Evolutionary conservation across 2,797 vertebrate species (phyloP), one percentile per base, ranked within the genome.

Genomic region (Acomys russatus): DNA sequence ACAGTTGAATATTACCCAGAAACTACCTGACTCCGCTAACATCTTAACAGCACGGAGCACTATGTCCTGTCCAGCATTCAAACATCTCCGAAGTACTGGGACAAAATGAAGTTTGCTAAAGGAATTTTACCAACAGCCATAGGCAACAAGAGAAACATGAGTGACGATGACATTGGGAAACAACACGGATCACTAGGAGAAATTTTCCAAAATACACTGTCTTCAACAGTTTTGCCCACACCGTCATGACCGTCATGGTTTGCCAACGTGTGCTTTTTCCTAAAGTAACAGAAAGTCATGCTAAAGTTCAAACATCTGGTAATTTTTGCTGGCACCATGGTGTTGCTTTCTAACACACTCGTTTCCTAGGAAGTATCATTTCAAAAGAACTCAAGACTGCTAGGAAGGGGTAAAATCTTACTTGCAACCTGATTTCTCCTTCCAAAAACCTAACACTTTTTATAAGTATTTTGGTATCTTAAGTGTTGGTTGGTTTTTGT

Each of bases 1-100:
- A 94, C 97, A 98, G 92, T 33, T 86, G 94, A 90, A 5, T 94
- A 96, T 96, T 91, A 95, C 95, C 97, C 70, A 83, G 95, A 97
- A 98, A 96, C 94, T 89, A 95, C 92, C 97, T 92, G 95, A 97
- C 94, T 97, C 97, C 90, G 96, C 97, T 85, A 94, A 97, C 95
- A 84, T 94, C 83, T 92, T 95, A 90, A 94, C 71, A 94, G 91
- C 96, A 92, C 38, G 0, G 90, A 95, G 80, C 8, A 73, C 84
- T 64, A 61, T 15, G 74, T 87, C 95, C 95, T 74, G 94, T 80
- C 92, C 71, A 86, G 76, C 80, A 91, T 92, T 71, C 66, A 80
- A 91, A 96, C 93, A 96, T 98, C n/a, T 98, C 94, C 90, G 91
- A 76, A 95, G 95, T 56, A 44, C 84, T 79, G 93, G 96, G 92